phyloP scores from a whole-genome alignment of 2,888 invertebrate species.

The Theretra japonica region DNA sequence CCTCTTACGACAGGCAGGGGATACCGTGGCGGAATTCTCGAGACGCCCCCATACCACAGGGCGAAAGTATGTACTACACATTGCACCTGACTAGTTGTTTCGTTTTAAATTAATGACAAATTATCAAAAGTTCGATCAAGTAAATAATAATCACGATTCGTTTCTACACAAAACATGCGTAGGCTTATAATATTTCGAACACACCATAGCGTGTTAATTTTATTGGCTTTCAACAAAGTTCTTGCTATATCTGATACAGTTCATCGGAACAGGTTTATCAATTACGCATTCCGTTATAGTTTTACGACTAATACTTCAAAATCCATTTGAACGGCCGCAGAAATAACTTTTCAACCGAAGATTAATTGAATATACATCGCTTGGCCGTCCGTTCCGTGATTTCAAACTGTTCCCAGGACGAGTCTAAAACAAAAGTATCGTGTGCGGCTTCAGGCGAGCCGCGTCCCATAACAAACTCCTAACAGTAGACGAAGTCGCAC shows the following conservation, averaged over 20 bases:
- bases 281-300: constrained; percentile 16
- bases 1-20: too few relatives aligned
- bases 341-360: background rate
- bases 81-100: too few relatives aligned
- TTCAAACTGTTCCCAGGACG: background rate
- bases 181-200: background rate
- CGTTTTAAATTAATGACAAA: background rate
- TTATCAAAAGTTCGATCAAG: too few relatives aligned
- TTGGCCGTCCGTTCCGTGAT: background rate
- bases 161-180: background rate
- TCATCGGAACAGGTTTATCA: constrained; percentile 12
- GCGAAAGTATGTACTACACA: too few relatives aligned
- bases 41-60: too few relatives aligned
- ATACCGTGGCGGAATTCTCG: too few relatives aligned
- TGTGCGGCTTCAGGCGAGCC: background rate
- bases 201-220: background rate
- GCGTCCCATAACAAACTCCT: background rate
- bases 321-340: constrained; percentile 15
- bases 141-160: constrained; percentile 3
- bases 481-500: background rate
- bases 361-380: background rate
- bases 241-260: background rate
- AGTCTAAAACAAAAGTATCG: background rate
- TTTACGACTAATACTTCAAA: constrained; percentile 6
- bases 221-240: constrained; percentile 17